Conservation (phyloP, 2,888 invertebrate genomes). For the Mantis religiosa region DNA sequence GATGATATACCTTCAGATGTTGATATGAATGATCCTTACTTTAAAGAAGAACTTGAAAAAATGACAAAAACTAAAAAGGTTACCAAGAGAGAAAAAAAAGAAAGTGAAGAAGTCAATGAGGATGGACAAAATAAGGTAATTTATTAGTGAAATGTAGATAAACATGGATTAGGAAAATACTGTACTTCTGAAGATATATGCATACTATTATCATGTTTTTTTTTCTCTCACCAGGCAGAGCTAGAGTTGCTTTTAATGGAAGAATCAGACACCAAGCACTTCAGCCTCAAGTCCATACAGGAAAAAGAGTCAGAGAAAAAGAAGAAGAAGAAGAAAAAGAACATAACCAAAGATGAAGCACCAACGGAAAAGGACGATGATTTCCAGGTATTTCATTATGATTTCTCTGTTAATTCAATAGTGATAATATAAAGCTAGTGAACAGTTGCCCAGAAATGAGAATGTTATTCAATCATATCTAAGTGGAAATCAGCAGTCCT, state of each 20-base stretch:
- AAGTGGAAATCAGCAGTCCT: too few relatives aligned
- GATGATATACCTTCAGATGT: slow-evolving; percentile 74
- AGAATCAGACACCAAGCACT: slow-evolving; percentile 67
- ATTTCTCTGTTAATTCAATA: too few relatives aligned
- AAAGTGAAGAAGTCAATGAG: slow-evolving; percentile 41
- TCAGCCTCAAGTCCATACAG: slow-evolving; percentile 76
- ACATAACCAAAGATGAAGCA: slow-evolving; percentile 42
- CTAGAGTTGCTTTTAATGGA: slow-evolving; percentile 62
- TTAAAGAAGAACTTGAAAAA: slow-evolving; percentile 71
- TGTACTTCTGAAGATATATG: background rate
- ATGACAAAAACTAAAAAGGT: slow-evolving; percentile 48
- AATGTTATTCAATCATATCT: too few relatives aligned
- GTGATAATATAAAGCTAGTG: too few relatives aligned
- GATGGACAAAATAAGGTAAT: slow-evolving; percentile 40
- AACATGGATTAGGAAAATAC: background rate
- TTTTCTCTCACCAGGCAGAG: slow-evolving; percentile 49
- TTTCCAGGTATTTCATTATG: slow-evolving; percentile 42
- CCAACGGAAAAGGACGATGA: slow-evolving; percentile 51
- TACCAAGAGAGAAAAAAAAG: slow-evolving; percentile 34
- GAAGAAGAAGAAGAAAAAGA: slow-evolving; percentile 52
- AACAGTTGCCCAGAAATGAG: too few relatives aligned
- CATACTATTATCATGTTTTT: background rate
- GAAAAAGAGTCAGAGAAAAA: slow-evolving; percentile 60
- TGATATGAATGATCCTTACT: slow-evolving; percentile 79
- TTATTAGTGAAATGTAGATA: background rate